Evolutionary conservation across 2,113 vertebrate species (phyloP).

Genomic region (Bubo bubo): DNA sequence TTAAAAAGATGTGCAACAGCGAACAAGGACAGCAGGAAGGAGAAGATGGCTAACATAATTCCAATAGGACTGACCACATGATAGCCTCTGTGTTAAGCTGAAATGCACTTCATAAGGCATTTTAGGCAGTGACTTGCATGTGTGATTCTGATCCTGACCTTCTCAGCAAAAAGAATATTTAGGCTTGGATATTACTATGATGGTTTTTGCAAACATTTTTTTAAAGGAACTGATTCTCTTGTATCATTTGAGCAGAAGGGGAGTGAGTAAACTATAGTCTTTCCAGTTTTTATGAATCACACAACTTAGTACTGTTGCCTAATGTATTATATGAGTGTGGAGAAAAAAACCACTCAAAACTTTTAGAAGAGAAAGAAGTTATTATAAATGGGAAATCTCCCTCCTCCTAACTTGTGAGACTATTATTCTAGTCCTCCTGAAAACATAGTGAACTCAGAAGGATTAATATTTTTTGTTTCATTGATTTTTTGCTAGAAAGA

Average conservation of each 20-base stretch:
- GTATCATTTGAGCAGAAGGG: not conserved
- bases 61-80: not conserved
- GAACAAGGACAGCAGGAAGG: not conserved
- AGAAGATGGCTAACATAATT: not conserved
- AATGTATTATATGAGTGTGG: not conserved
- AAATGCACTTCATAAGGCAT: not conserved
- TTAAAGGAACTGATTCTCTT: not conserved
- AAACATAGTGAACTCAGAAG: not conserved
- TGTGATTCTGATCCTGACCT: fast-evolving
- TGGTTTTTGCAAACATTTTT: not conserved
- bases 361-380: not conserved
- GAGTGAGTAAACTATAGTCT: not conserved
- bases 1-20: not conserved
- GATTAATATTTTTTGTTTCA: not conserved
- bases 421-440: not conserved
- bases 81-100: not conserved
- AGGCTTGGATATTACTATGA: not conserved
- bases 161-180: not conserved
- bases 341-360: fast-evolving
- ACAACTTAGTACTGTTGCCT: not conserved
- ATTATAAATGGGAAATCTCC: not conserved
- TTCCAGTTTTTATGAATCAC: not conserved
- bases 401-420: not conserved
- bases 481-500: not conserved
- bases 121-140: not conserved